phyloP scores from a whole-genome alignment of 2,797 vertebrate species.

The Myotis pilosus region DNA sequence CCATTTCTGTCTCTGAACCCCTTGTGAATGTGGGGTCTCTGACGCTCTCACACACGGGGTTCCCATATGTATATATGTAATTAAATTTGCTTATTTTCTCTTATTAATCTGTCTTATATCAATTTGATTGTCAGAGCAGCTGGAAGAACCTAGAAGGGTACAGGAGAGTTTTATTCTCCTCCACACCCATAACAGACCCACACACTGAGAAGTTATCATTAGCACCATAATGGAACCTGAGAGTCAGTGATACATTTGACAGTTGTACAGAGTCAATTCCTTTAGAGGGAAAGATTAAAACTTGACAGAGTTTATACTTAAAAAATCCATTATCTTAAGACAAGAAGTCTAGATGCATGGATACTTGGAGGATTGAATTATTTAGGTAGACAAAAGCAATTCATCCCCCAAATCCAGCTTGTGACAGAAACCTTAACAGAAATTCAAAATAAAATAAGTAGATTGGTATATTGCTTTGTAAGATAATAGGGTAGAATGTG shows the following conservation, averaged over 20 bases:
- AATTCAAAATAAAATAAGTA: constrained; percentile 44
- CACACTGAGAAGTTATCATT: background rate
- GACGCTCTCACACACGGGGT: background rate
- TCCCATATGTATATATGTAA: background rate
- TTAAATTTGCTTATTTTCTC: background rate
- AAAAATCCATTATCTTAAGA: constrained; percentile 55
- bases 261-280: background rate
- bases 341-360: background rate
- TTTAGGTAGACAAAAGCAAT: background rate
- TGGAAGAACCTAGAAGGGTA: background rate
- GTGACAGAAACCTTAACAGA: too few relatives aligned
- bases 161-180: background rate
- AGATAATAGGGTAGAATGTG: constrained; percentile 46
- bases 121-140: background rate
- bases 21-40: background rate
- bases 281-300: constrained; percentile 36
- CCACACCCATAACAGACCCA: background rate
- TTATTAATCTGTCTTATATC: background rate
- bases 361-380: constrained; percentile 9
- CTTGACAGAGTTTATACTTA: constrained; percentile 43
- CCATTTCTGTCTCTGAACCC: background rate
- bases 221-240: background rate
- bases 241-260: background rate
- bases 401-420: too few relatives aligned
- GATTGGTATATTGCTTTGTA: constrained; percentile 15